Evolutionary conservation across 2,888 invertebrate genomes (phyloP).

Genomic region (Heliconius aoede): DNA sequence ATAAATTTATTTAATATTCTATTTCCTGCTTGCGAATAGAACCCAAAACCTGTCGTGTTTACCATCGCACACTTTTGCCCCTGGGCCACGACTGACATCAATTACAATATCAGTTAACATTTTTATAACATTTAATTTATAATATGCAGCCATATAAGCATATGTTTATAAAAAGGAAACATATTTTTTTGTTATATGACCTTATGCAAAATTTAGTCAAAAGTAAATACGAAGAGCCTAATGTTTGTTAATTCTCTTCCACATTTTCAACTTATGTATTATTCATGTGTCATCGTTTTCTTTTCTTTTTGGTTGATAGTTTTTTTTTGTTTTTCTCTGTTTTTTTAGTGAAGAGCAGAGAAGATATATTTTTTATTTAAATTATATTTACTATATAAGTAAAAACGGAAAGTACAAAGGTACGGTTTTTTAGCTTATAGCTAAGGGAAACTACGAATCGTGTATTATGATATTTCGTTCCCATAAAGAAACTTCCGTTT

Average conservation of each 20-base stretch:
- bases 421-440: no score
- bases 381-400: no score
- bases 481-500: no score
- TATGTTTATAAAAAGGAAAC: neutral
- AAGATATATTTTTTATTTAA: neutral
- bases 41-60: no score
- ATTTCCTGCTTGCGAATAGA: no score
- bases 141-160: neutral
- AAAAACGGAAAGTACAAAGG: no score
- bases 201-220: conserved; percentile 8
- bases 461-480: no score
- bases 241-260: conserved; percentile 7
- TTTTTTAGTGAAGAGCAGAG: neutral
- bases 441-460: no score
- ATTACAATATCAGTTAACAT: no score
- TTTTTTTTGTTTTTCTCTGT: neutral
- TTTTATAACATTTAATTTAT: neutral
- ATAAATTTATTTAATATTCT: no score
- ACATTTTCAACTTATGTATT: neutral
- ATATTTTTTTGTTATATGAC: neutral
- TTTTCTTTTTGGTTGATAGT: neutral
- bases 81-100: no score
- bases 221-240: neutral
- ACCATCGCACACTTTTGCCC: no score
- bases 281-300: neutral